Conservation (phyloP, 2,113 vertebrate species). For the Grus americana region DNA sequence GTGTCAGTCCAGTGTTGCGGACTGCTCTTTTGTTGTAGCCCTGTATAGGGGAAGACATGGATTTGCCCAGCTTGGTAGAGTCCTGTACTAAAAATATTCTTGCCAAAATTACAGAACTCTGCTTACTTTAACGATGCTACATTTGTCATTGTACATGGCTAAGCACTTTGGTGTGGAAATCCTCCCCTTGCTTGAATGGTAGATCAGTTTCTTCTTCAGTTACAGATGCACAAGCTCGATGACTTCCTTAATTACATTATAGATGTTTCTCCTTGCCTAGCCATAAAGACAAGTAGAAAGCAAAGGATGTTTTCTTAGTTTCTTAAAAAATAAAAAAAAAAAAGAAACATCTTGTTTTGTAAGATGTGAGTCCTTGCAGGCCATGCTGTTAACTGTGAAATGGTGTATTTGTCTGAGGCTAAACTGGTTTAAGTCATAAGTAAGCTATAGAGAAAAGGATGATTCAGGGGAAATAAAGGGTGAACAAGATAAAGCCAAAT, state of each 20-base stretch:
- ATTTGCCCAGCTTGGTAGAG: neutral
- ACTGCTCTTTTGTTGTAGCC: neutral
- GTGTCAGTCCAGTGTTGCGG: neutral
- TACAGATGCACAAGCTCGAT: neutral
- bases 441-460: neutral
- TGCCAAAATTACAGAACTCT: neutral
- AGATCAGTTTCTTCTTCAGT: neutral
- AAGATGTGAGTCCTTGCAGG: neutral
- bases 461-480: neutral
- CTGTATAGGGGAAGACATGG: neutral
- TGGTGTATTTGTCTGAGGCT: neutral
- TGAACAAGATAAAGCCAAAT: neutral
- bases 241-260: neutral
- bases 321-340: neutral
- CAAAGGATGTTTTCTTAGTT: neutral
- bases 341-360: neutral
- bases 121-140: neutral
- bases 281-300: neutral
- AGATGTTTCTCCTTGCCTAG: neutral
- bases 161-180: neutral
- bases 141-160: neutral
- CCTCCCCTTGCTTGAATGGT: neutral
- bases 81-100: neutral
- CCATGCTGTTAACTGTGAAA: neutral
- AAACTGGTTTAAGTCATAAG: neutral